phyloP scores from a whole-genome alignment of 2,797 vertebrate genomes.

The Buceros bicornis region DNA sequence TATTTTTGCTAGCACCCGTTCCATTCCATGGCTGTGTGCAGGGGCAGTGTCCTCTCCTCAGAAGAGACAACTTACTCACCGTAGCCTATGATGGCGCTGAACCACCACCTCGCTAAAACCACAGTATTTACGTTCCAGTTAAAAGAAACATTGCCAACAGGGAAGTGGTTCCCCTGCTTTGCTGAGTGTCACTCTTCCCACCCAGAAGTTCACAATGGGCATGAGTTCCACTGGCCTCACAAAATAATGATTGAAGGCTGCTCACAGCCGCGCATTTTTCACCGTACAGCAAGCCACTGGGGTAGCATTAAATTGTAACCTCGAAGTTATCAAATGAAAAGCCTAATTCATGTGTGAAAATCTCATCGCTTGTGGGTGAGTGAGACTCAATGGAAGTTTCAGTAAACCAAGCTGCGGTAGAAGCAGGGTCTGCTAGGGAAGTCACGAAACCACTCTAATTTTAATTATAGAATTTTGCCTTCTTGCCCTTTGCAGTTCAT shows the following conservation, averaged over 20 bases:
- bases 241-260: neutral
- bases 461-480: constrained; percentile 65
- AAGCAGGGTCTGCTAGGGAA: constrained; percentile 13
- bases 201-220: neutral
- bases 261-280: neutral
- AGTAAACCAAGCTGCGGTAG: constrained; percentile 40
- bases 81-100: neutral
- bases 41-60: neutral
- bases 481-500: constrained; percentile 65
- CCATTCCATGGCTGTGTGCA: neutral
- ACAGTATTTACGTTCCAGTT: neutral
- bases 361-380: constrained; percentile 68
- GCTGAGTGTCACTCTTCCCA: neutral
- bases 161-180: neutral
- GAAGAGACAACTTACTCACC: neutral
- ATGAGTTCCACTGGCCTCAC: neutral
- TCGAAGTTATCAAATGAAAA: constrained; percentile 62
- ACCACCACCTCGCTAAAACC: neutral
- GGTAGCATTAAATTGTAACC: constrained; percentile 25
- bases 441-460: constrained; percentile 12
- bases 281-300: neutral
- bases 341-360: constrained; percentile 70
- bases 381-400: constrained; percentile 67
- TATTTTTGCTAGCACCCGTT: neutral
- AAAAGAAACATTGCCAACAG: neutral